Percentiles rank a stretch among this genome's conserved stretches.
Evolutionary conservation across 2,113 vertebrate species (phyloP).

Genomic region (Ardeotis arabs): DNA sequence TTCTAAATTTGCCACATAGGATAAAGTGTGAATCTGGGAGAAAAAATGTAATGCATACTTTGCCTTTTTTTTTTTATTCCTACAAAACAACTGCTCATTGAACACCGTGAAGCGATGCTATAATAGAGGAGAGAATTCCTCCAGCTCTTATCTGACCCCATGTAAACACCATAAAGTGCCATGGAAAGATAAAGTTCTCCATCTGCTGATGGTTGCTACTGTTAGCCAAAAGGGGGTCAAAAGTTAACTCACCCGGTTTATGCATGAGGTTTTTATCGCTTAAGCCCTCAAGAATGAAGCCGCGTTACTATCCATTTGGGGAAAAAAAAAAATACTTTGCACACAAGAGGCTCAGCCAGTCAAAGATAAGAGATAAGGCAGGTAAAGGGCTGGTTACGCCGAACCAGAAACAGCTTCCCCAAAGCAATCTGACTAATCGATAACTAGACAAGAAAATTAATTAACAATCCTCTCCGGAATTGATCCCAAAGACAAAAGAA

Average conservation of each 20-base stretch:
- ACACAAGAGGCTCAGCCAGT: background rate
- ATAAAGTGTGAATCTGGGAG: background rate
- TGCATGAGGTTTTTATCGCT: background rate
- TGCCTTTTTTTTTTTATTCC: background rate
- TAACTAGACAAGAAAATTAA: background rate
- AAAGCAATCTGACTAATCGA: background rate
- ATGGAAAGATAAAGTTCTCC: background rate
- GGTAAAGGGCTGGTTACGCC: background rate
- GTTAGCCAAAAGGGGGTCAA: slow-evolving; percentile 6
- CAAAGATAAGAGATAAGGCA: background rate
- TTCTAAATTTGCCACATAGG: background rate
- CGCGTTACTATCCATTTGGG: background rate
- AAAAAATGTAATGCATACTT: background rate
- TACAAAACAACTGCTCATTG: background rate
- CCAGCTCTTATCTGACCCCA: slow-evolving; percentile 1
- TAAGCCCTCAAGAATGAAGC: background rate
- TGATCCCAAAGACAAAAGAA: background rate
- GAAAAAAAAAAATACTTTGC: background rate
- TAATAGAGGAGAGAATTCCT: background rate
- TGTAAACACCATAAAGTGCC: background rate
- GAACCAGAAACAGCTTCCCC: background rate
- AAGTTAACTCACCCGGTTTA: background rate
- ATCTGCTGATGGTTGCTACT: slow-evolving; percentile 9
- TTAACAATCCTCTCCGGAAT: background rate
- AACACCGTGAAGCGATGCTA: background rate